Conservation (phyloP, 2,113 vertebrate genomes). For the Pantherophis guttatus region DNA sequence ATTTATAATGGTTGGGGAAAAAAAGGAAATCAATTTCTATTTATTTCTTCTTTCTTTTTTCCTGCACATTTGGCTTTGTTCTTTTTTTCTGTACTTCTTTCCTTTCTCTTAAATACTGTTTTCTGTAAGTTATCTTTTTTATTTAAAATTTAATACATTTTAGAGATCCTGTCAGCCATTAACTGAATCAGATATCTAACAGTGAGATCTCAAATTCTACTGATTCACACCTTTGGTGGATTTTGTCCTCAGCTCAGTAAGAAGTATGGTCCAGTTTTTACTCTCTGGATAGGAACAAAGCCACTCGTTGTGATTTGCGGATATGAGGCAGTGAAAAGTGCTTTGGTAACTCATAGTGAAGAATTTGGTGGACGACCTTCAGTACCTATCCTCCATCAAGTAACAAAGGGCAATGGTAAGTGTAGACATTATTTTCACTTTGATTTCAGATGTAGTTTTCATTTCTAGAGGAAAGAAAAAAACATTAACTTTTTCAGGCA, state of each 20-base stretch:
- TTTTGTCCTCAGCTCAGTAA: conserved; percentile 46
- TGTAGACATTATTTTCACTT: neutral
- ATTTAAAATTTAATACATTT: neutral
- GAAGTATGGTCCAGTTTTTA: conserved; percentile 53
- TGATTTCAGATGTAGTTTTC: neutral
- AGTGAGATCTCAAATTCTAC: neutral
- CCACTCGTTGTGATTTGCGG: conserved; percentile 49
- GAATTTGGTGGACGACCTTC: conserved; percentile 53
- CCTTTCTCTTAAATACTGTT: neutral
- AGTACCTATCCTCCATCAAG: conserved; percentile 7
- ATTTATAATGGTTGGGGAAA: too few species aligned
- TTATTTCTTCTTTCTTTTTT: too few species aligned
- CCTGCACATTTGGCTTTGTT: too few species aligned
- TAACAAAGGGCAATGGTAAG: conserved; percentile 45
- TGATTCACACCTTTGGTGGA: neutral
- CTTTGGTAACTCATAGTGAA: conserved; percentile 48
- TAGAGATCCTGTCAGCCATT: neutral
- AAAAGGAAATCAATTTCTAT: too few species aligned
- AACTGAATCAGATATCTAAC: neutral
- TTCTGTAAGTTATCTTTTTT: neutral
- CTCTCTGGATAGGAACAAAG: conserved; percentile 47
- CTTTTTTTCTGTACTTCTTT: neutral
- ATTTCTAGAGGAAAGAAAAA: neutral
- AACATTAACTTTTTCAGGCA: neutral
- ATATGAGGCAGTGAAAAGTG: conserved; percentile 49